Conservation (phyloP, 2,888 invertebrate genomes). For the Acholoe squamosa region DNA sequence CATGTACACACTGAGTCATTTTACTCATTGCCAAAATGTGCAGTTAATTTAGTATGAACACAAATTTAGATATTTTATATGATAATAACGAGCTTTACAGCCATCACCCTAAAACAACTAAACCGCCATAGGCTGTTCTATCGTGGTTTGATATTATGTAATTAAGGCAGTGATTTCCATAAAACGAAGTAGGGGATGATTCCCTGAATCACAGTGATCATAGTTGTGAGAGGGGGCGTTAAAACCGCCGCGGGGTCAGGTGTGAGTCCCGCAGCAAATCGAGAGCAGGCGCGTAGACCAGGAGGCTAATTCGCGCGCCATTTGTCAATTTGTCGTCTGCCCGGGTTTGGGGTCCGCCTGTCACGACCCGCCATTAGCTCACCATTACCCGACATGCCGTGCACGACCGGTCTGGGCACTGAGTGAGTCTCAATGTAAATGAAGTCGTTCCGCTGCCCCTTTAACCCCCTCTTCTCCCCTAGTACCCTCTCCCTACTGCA, state of each 20-base stretch:
- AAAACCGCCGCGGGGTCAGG: slow-evolving; percentile 40
- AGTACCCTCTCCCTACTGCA: not conserved
- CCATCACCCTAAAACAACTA: not conserved
- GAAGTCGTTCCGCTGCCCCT: slow-evolving; percentile 42
- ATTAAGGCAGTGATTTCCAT: not conserved
- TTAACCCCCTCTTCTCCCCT: slow-evolving; percentile 1
- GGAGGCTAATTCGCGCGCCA: slow-evolving; percentile 53
- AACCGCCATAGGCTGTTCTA: not conserved
- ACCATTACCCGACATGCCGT: slow-evolving; percentile 54
- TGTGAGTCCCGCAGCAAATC: slow-evolving; percentile 24
- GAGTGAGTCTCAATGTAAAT: slow-evolving; percentile 51
- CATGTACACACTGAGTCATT: too few species aligned
- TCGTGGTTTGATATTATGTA: slow-evolving; percentile 13
- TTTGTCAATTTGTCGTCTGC: slow-evolving; percentile 61
- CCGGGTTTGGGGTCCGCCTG: slow-evolving; percentile 50
- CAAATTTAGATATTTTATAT: too few species aligned
- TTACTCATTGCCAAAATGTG: too few species aligned
- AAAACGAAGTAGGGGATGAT: slow-evolving; percentile 28
- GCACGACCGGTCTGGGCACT: slow-evolving; percentile 17
- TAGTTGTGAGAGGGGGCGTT: not conserved
- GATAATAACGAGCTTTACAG: not conserved
- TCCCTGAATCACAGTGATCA: slow-evolving; percentile 36
- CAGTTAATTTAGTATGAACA: too few species aligned
- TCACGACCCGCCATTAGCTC: slow-evolving; percentile 61
- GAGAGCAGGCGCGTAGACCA: slow-evolving; percentile 51